A percentile compares a stretch with the other conserved stretches of the same genome.
Conservation (phyloP, 2,113 vertebrate genomes). For the Dendrocopos noguchii region DNA sequence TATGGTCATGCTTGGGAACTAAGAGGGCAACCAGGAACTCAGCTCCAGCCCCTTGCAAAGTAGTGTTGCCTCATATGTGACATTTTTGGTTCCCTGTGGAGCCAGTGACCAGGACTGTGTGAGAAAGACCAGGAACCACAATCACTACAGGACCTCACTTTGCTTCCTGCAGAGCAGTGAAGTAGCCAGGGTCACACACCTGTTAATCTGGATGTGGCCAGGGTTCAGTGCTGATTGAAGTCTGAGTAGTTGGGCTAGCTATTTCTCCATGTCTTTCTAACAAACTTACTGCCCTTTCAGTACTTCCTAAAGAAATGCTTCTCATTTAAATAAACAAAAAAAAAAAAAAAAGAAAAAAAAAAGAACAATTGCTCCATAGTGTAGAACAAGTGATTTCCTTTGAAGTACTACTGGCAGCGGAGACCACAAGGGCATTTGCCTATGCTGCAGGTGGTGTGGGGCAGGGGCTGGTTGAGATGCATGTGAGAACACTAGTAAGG, state of each 20-base stretch:
- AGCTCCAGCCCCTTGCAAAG: background rate
- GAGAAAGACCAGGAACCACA: background rate
- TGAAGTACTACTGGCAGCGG: background rate
- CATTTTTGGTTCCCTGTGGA: background rate
- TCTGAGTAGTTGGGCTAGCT: background rate
- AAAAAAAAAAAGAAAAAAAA: no score
- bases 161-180: background rate
- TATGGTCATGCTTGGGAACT: background rate
- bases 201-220: background rate
- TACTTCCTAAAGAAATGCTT: background rate
- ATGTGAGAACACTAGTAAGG: background rate
- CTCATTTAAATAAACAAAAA: no score
- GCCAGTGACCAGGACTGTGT: background rate
- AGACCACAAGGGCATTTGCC: background rate
- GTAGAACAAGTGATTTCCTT: background rate
- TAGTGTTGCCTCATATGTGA: background rate
- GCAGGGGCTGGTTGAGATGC: background rate
- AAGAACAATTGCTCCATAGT: background rate
- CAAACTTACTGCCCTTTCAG: background rate
- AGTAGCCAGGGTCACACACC: background rate
- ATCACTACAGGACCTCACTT: background rate
- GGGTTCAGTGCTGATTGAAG: fast-evolving
- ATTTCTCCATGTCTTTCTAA: background rate
- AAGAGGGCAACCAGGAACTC: background rate
- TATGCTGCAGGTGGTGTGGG: fast-evolving